These are phyloP conservation scores for Patiria miniata DNA, from an alignment of 35 echinoderm and acorn worm genomes.

Conservation along the genomic window DNA sequence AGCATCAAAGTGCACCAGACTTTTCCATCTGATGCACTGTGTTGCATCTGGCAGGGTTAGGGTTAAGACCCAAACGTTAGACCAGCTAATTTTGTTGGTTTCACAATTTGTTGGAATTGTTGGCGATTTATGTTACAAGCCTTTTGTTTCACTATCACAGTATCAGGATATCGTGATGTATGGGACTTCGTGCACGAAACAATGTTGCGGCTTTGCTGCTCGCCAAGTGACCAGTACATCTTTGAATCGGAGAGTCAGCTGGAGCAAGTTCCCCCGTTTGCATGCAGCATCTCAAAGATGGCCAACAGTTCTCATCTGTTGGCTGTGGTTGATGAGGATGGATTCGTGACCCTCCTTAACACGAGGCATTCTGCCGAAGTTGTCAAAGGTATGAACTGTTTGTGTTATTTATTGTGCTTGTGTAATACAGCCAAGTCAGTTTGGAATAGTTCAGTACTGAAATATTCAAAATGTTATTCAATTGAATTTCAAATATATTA, in stretches of 20 bases:
- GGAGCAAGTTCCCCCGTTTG: slow-evolving; percentile 84
- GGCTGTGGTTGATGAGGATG: slow-evolving; percentile 98
- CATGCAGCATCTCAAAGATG: slow-evolving; percentile 63
- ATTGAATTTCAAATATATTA: background rate
- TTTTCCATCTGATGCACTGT: too few relatives aligned
- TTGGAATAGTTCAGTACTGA: background rate
- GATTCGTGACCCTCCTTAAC: slow-evolving; percentile 75
- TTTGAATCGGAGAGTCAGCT: slow-evolving; percentile 33
- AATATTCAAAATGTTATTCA: background rate
- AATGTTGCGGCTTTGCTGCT: slow-evolving; percentile 28
- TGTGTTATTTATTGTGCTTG: too few relatives aligned
- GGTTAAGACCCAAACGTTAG: too few relatives aligned
- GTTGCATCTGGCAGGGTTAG: too few relatives aligned
- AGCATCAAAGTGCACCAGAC: too few relatives aligned
- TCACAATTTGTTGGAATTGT: too few relatives aligned
- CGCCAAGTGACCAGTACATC: slow-evolving; percentile 48
- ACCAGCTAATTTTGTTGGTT: too few relatives aligned
- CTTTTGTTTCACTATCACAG: background rate
- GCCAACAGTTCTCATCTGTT: slow-evolving; percentile 48
- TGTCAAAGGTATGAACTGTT: slow-evolving; percentile 19
- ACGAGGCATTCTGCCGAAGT: slow-evolving; percentile 32
- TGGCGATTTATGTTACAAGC: too few relatives aligned
- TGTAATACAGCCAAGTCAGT: too few relatives aligned
- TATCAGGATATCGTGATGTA: background rate
- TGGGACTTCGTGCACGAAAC: background rate